Conservation (phyloP, 2,113 vertebrate species). For the Alethe diademata region DNA sequence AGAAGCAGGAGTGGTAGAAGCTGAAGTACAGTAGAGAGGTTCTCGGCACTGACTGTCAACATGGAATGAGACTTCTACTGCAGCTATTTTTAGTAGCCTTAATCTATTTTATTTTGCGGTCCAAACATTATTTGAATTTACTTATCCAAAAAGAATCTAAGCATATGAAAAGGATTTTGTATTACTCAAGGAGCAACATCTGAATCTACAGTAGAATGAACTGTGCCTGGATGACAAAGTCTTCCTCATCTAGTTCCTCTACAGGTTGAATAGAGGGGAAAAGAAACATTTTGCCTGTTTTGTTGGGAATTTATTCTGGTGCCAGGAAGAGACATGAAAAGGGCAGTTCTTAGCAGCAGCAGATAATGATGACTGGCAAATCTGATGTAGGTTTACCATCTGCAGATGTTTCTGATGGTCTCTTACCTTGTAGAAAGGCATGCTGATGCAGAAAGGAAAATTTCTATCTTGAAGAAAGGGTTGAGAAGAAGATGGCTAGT, state of each 20-base stretch:
- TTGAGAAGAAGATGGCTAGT: not conserved
- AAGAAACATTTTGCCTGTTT: not conserved
- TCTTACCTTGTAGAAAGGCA: not conserved
- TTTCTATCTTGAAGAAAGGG: not conserved
- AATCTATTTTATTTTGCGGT: not conserved
- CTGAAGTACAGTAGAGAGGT: not conserved
- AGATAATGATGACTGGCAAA: not conserved
- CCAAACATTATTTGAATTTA: not conserved
- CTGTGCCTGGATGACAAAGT: not conserved
- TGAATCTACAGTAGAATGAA: not conserved
- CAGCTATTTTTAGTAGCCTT: not conserved
- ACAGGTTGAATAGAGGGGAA: not conserved
- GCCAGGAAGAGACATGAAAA: not conserved
- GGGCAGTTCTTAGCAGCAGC: not conserved
- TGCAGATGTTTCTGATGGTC: not conserved
- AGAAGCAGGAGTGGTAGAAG: not conserved
- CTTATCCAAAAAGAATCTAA: not conserved
- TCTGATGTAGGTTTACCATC: not conserved
- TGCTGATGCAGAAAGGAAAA: not conserved
- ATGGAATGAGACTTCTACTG: not conserved
- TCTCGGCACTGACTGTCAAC: not conserved
- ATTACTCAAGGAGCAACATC: not conserved
- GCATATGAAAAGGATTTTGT: not conserved
- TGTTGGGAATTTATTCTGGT: not conserved
- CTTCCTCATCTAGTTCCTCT: not conserved